A percentile compares a stretch with the other conserved stretches of the same genome.
These are phyloP conservation scores for Heteromurus nitidus DNA, from an alignment of 2,888 invertebrate species.

Conservation along the genomic window DNA sequence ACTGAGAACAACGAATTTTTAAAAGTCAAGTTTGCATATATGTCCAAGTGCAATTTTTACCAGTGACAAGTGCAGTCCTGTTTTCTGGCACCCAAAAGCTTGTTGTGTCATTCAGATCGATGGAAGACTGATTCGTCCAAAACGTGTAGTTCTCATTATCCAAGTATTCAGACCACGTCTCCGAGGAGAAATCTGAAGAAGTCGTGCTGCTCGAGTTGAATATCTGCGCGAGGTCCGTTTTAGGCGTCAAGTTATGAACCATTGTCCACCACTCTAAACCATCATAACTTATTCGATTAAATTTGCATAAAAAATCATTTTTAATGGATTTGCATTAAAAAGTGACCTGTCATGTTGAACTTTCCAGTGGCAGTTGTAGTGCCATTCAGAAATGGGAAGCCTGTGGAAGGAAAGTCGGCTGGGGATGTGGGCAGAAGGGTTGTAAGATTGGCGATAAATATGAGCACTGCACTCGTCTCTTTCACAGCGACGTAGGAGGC, in stretches of 20 bases:
- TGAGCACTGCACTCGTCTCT: slow-evolving; percentile 63
- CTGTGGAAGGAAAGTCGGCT: slow-evolving; percentile 34
- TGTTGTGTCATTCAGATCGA: slow-evolving; percentile 64
- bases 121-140: slow-evolving; percentile 66
- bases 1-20: neutral
- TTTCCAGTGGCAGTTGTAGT: slow-evolving; percentile 55
- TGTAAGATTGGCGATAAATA: slow-evolving; percentile 69
- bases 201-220: slow-evolving; percentile 60
- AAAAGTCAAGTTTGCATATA: neutral
- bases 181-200: slow-evolving; percentile 56
- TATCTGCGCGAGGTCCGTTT: slow-evolving; percentile 66
- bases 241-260: slow-evolving; percentile 64
- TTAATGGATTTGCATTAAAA: neutral
- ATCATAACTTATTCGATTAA: slow-evolving; percentile 9
- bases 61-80: slow-evolving; percentile 55
- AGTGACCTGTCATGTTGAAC: slow-evolving; percentile 57
- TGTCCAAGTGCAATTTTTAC: slow-evolving; percentile 22
- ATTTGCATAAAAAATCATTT: slow-evolving; percentile 3
- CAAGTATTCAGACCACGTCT: slow-evolving; percentile 67
- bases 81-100: slow-evolving; percentile 68
- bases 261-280: slow-evolving; percentile 63
- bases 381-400: slow-evolving; percentile 48
- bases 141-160: slow-evolving; percentile 72
- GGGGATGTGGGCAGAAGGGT: slow-evolving; percentile 59
- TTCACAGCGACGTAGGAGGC: slow-evolving; percentile 66